Base-by-base conservation (phyloP, 2,888 invertebrate species). In the Cylindroiulus punctatus region DNA sequence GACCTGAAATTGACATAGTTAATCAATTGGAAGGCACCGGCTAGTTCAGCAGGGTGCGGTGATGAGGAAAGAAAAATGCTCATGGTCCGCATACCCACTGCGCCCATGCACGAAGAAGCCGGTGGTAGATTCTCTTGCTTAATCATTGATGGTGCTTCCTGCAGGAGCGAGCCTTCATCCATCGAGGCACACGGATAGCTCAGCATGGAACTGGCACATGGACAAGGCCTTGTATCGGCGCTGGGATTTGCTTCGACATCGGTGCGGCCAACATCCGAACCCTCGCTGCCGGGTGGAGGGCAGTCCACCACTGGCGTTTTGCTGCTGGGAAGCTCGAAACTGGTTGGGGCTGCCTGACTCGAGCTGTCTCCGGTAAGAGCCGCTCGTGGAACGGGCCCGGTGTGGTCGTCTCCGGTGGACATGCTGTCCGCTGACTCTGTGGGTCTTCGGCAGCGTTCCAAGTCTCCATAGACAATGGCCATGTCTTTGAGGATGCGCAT, bases 401-500 rank as follows among this genome's bases (percentile, higher is more conserved):
- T 57, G 57, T 3, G 3, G 8, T 22, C 57, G n/a, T 57, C n/a
- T n/a, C n/a, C 22, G 5, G 5, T 22, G n/a, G n/a, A 14, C 47
- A 40, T 14, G 47, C 14, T 14, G 47, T 7, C 47, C 47, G 47
- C 5, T 12, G 47, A 47, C 5, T 7, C 17, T 14, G 17, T 12
- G 5, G 47, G n/a, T n/a, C 47, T 47, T 7, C n/a, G 57, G n/a
- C 22, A 14, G 57, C 12, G 57, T 3, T 40, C 40, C n/a, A n/a
- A 57, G 4, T 14, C n/a, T 3, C 57, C 57, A n/a, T n/a, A 57
- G 36, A 82, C 82, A n/a, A n/a, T 32, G 82, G 26, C 82, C 32
- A 82, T 32, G 17, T 82, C 36, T 2, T 32, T 32, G 40, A 40
- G 30, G 82, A 82, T 30, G 17, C 82, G 82, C 82, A 82, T 82